Evolutionary conservation across 2,113 vertebrate genomes (phyloP).

Genomic region (Sturnira hondurensis): DNA sequence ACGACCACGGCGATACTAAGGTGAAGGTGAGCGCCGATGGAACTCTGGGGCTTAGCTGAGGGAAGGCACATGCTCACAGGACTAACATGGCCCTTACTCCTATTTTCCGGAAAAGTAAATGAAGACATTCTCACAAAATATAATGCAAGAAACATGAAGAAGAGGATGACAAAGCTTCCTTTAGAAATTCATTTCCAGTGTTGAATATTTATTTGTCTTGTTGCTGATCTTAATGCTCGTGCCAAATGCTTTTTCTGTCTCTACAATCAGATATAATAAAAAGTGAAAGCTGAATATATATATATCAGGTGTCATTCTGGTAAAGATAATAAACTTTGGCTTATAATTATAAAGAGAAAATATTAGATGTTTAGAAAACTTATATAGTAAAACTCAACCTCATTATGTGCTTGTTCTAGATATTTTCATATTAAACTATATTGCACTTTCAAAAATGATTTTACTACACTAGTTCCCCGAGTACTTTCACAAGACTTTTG

Average conservation of each 20-base stretch:
- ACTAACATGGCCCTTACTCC: background rate
- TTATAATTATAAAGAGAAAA: background rate
- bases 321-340: background rate
- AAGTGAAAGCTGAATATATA: background rate
- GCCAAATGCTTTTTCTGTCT: background rate
- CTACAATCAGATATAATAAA: background rate
- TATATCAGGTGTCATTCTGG: background rate
- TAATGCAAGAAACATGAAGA: background rate
- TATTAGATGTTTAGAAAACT: background rate
- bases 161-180: background rate
- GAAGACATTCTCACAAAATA: background rate
- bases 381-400: background rate
- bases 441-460: background rate
- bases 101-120: constrained; percentile 4
- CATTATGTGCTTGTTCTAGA: background rate
- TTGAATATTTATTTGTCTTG: constrained; percentile 44
- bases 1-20: background rate
- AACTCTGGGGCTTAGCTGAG: background rate
- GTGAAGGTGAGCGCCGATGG: background rate
- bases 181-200: background rate
- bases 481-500: background rate
- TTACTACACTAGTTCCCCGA: background rate
- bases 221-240: background rate
- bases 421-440: background rate
- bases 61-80: background rate